phyloP scores from a whole-genome alignment of 2,797 vertebrate genomes.

The Monodelphis domestica region DNA sequence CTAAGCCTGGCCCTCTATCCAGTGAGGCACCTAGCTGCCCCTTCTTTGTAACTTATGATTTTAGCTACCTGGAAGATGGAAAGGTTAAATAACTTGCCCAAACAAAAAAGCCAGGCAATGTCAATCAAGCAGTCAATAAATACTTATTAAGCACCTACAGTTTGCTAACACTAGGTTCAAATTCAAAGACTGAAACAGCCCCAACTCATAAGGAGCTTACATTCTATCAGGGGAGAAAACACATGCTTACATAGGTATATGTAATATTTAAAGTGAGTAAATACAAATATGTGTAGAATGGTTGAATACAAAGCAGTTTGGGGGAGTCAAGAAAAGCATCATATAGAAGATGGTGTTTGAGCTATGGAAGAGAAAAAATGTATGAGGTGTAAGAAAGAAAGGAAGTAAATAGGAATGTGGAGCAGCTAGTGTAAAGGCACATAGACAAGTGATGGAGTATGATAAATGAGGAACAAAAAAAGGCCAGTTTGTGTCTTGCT shows the following conservation, averaged over 20 bases:
- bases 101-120: not conserved
- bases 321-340: not conserved
- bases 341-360: not conserved
- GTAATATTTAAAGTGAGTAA: not conserved
- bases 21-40: too few relatives aligned
- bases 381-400: not conserved
- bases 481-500: not conserved
- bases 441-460: not conserved
- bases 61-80: not conserved
- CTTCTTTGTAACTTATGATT: too few relatives aligned
- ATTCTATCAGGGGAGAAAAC: not conserved
- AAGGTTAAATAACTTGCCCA: not conserved
- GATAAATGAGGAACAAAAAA: not conserved
- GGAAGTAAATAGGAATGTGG: not conserved
- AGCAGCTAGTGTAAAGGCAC: not conserved
- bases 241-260: not conserved
- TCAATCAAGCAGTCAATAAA: not conserved
- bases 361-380: not conserved
- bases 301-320: not conserved
- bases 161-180: not conserved
- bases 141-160: not conserved
- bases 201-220: not conserved
- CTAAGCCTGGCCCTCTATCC: too few relatives aligned
- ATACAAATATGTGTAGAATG: not conserved
- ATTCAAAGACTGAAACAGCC: not conserved